Base-by-base conservation (phyloP, 35 echinoderm and acorn worm species). In the Apostichopus japonicus region DNA sequence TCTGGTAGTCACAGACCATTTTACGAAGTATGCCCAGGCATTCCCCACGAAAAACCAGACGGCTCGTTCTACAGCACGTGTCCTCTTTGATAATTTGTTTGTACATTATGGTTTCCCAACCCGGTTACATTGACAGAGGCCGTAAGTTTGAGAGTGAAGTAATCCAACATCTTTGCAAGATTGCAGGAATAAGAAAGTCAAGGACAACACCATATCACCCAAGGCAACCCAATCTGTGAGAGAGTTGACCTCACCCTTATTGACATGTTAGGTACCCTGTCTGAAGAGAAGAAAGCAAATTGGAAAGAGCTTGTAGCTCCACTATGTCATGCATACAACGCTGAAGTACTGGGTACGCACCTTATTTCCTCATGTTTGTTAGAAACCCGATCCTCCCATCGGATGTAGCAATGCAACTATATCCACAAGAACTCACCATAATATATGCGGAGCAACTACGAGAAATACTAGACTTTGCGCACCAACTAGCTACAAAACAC, bases 131-230 rank as follows among this genome's bases (percentile, higher is more conserved):
- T 11, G 94, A 95, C 61, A 90, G 93, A 72, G 94, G 94, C 6
- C 67, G 54, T 11, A 86, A 87, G 19, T 95, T 92, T 89, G 93
- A 94, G 73, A 90, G 88, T 55, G 2, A 77, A 52, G 55, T 95
- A 3, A 90, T 93, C 16, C 1, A 11, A 10, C 14, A 93, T 5
- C 53, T 93, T 7, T 95, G 94, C 53, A 83, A 70, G 19, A 23
- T 93, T 1, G 14, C 23, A 10, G 86, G 91, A 14, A 90, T 95
- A 23, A n/a, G 4, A 16, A 93, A 95, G 62, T 24, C 44, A 17
- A 70, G 84, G 5, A 94, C 95, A 25, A 88, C 95, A 11, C 87
- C 95, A 0, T 96, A 94, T 58, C 95, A 96, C 95, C 93, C 6
- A 90, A 88, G 63, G 93, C 80, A 10, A 94, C 27, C 27, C 27